Evolutionary conservation across 2,888 invertebrate genomes (phyloP), one percentile per base, ranked within the genome.

Genomic region (Macrostomum cliftonense): DNA sequence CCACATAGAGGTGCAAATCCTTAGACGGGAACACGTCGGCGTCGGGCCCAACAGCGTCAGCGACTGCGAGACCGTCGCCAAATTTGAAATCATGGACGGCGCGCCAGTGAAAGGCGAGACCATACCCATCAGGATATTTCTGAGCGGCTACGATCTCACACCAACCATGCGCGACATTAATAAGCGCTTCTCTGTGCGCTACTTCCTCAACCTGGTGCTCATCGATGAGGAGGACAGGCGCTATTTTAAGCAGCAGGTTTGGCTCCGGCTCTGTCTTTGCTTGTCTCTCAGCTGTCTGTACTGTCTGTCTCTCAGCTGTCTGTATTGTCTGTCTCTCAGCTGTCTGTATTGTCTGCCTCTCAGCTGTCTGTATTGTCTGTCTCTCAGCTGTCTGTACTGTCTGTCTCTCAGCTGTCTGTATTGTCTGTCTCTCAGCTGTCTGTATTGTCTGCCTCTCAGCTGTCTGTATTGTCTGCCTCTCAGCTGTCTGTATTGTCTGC

Each of bases 41-140:
- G 78, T 81, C 58, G 78, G 77, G 76, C 88, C 91, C 46, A 93
- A 93, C 68, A 84, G 83, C 43, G 95, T 89, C 68, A 88, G 87
- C 60, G 97, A 97, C 70, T 95, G 88, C 72, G 95, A 93, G 70
- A 95, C 93, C 28, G 91, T 97, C 67, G 95, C 95, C 48, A 97
- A 97, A 71, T 97, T 95, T 73, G 97, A 99, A 76, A 99, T 99
- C 54, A 99, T 99, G 97, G 97, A 99, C 73, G 97, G 97, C 21
- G 97, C 97, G 36, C 97, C 97, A 12, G 97, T 97, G 0, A 79
- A 88, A 73, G 75, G 75, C n/a, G 97, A 97, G 72, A 91, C 91
- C 62, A 99, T 97, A 76, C 97, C 97, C 37, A 97, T 97, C 53
- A 77, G 97, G 57, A 84, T 99, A 44, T 99, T 99, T 71, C 74